phyloP scores from a whole-genome alignment of 2,113 vertebrate species.

The Ciconia maguari region DNA sequence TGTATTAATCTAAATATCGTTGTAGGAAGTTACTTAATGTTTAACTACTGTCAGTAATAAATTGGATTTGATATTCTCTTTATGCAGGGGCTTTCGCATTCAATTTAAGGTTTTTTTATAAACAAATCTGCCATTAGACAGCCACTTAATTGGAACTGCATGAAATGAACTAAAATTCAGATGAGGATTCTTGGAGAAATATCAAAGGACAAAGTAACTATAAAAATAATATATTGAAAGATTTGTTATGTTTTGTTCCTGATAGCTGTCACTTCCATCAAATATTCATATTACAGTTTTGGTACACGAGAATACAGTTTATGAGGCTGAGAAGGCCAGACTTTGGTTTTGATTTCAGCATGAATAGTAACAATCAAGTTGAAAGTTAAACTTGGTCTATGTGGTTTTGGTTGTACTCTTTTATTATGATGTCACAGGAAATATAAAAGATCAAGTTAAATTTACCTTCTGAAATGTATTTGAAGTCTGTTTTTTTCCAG shows the following conservation, averaged over 20 bases:
- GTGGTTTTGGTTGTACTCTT: neutral
- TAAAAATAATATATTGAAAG: neutral
- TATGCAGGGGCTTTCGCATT: neutral
- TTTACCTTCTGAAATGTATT: constrained; percentile 31
- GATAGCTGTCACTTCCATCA: neutral
- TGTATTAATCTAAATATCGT: neutral
- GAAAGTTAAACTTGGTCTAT: neutral
- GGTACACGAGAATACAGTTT: neutral
- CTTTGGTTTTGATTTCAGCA: neutral
- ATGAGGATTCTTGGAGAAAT: neutral
- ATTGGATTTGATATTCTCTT: neutral
- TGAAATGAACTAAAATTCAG: neutral
- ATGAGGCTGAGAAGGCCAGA: neutral
- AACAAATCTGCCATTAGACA: neutral
- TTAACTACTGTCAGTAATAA: neutral
- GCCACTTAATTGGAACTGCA: neutral
- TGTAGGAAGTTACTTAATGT: neutral
- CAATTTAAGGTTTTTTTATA: neutral
- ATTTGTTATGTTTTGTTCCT: neutral
- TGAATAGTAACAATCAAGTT: neutral
- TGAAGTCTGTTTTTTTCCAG: neutral
- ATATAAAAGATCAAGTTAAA: constrained; percentile 35
- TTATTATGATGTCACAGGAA: constrained; percentile 10
- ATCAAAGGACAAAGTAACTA: neutral
- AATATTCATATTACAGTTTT: neutral